Percentiles rank a stretch among this genome's conserved stretches.
Evolutionary conservation across 2,888 invertebrate species (phyloP).

Genomic region (Noctua fimbriata): DNA sequence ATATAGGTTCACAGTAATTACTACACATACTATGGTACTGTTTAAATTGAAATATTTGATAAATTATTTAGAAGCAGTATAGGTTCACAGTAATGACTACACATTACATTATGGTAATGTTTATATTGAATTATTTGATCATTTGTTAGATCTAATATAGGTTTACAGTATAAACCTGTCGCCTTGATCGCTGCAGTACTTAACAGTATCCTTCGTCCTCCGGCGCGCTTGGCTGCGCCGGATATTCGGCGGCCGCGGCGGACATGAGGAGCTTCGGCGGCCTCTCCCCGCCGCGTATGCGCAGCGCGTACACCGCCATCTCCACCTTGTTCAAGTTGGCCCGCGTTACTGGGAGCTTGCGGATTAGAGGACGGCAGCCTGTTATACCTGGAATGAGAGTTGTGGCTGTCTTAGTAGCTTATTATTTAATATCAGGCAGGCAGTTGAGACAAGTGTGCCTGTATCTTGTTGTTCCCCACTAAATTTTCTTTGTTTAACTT

Average conservation of each 20-base stretch:
- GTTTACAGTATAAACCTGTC: neutral
- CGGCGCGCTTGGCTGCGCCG: conserved; percentile 62
- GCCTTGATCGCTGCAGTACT: neutral
- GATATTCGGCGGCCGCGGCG: conserved; percentile 72
- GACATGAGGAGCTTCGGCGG: conserved; percentile 88
- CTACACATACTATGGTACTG: neutral
- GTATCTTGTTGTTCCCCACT: neutral
- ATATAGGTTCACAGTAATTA: neutral
- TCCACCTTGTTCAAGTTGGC: conserved; percentile 96
- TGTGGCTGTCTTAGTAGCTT: neutral
- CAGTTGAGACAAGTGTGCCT: neutral
- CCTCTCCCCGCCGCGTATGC: conserved; percentile 95
- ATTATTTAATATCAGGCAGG: neutral
- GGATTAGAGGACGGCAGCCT: conserved; percentile 88
- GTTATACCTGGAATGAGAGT: conserved; percentile 74
- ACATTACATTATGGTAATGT: neutral
- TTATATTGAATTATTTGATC: neutral
- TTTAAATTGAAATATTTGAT: neutral
- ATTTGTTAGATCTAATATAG: neutral
- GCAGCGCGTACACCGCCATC: conserved; percentile 94
- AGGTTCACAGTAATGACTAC: neutral
- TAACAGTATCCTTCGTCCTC: conserved; percentile 83
- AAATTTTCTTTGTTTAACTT: neutral
- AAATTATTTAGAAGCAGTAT: neutral
- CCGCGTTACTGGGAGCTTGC: conserved; percentile 93